Conservation (phyloP, 2,888 invertebrate species). For the Coremacera marginata region DNA sequence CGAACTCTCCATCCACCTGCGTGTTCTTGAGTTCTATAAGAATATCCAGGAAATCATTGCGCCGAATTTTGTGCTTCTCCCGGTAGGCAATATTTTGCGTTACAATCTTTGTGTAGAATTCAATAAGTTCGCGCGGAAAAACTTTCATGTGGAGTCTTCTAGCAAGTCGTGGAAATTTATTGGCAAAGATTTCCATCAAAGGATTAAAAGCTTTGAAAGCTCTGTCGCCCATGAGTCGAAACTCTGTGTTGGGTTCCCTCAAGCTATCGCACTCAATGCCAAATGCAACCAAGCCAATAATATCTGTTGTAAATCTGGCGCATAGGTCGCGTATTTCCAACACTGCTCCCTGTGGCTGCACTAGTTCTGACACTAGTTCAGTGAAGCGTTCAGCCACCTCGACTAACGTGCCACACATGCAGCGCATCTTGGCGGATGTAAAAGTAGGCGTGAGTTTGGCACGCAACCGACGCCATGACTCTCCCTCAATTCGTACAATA, state of each 20-base stretch:
- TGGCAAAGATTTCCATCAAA: conserved; percentile 30
- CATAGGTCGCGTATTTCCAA: conserved; percentile 69
- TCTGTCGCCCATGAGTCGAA: conserved; percentile 57
- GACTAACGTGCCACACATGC: conserved; percentile 63
- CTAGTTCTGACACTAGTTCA: conserved; percentile 50
- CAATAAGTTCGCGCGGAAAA: conserved; percentile 45
- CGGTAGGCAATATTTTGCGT: conserved; percentile 49
- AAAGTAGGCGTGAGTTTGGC: conserved; percentile 70
- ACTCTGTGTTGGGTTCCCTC: conserved; percentile 63
- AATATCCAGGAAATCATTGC: conserved; percentile 58
- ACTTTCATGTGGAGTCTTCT: conserved; percentile 55
- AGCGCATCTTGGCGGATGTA: conserved; percentile 70
- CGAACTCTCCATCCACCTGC: conserved; percentile 10
- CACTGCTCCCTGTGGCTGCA: conserved; percentile 52
- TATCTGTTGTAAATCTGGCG: conserved; percentile 70
- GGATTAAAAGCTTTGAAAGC: conserved; percentile 31
- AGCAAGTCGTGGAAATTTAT: conserved; percentile 46
- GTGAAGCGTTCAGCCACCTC: conserved; percentile 37
- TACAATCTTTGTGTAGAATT: conserved; percentile 51
- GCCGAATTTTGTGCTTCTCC: conserved; percentile 47
- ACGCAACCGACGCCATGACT: conserved; percentile 70
- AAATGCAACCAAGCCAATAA: conserved; percentile 71
- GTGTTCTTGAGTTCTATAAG: conserved; percentile 53
- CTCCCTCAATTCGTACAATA: conserved; percentile 63
- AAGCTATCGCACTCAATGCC: conserved; percentile 70